A percentile compares a stretch with the other conserved stretches of the same genome.
These are phyloP conservation scores for Drosophila stalkeri DNA, from an alignment of 2,888 invertebrate genomes.

Conservation along the genomic window DNA sequence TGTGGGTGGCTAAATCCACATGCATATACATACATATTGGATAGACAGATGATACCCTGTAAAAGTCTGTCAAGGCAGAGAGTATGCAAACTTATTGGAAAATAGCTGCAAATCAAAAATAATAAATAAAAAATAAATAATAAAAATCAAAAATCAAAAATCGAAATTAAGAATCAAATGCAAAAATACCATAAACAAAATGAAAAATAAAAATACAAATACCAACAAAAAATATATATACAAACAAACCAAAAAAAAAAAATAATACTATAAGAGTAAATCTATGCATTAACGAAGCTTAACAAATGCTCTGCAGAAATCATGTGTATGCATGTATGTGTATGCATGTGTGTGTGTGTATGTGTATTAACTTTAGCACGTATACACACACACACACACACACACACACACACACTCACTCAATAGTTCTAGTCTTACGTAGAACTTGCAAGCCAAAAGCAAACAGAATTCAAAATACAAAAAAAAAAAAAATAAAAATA, in stretches of 20 bases:
- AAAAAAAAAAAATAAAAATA: slow-evolving; percentile 17
- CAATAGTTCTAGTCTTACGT: slow-evolving; percentile 40
- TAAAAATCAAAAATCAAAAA: slow-evolving; percentile 38
- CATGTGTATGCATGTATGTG: slow-evolving; percentile 1
- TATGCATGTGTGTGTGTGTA: not conserved
- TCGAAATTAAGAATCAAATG: slow-evolving; percentile 51
- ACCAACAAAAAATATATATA: not conserved
- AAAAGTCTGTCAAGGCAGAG: not conserved
- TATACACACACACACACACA: not conserved
- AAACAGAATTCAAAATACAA: slow-evolving; percentile 21
- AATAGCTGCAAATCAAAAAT: slow-evolving; percentile 46
- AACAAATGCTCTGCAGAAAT: slow-evolving; percentile 24
- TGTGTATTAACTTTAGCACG: not conserved
- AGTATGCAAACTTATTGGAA: not conserved
- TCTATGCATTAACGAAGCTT: slow-evolving; percentile 33
- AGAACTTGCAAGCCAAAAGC: slow-evolving; percentile 40
- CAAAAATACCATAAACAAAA: slow-evolving; percentile 8
- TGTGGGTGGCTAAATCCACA: not conserved
- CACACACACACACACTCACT: not conserved
- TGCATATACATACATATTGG: not conserved
- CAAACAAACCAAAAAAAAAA: not conserved
- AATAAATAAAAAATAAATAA: not conserved
- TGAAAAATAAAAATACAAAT: not conserved
- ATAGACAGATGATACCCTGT: not conserved
- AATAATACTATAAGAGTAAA: slow-evolving; percentile 10